Evolutionary conservation across 2,888 invertebrate species (phyloP).

Genomic region (Sericinus montela): DNA sequence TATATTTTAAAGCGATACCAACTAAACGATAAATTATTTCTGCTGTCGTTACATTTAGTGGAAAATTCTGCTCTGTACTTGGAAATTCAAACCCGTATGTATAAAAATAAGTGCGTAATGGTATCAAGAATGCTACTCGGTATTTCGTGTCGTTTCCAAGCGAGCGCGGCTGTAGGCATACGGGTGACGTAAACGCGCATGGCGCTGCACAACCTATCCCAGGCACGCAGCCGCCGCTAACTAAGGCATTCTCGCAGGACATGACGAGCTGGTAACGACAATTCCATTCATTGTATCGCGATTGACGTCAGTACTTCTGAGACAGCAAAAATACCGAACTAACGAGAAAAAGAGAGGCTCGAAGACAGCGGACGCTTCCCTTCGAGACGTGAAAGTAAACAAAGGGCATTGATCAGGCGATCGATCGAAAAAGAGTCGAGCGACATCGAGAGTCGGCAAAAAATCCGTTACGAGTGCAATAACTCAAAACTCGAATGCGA

Average conservation of each 20-base stretch:
- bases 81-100: slow-evolving; percentile 13
- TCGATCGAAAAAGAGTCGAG: slow-evolving; percentile 25
- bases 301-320: slow-evolving; percentile 15
- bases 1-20: background rate
- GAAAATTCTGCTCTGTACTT: slow-evolving; percentile 15
- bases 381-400: slow-evolving; percentile 47
- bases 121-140: slow-evolving; percentile 14
- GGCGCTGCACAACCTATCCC: slow-evolving; percentile 1
- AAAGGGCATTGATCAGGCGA: slow-evolving; percentile 44
- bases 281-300: slow-evolving; percentile 28
- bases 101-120: background rate
- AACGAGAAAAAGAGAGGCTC: slow-evolving; percentile 31
- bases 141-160: slow-evolving; percentile 13
- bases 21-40: slow-evolving; percentile 6
- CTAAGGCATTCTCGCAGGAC: slow-evolving; percentile 18
- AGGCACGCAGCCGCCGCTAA: background rate
- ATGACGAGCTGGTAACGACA: slow-evolving; percentile 22
- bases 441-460: slow-evolving; percentile 30
- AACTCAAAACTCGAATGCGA: slow-evolving; percentile 62
- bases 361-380: slow-evolving; percentile 29
- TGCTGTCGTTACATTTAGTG: slow-evolving; percentile 8
- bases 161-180: slow-evolving; percentile 12
- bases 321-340: slow-evolving; percentile 22
- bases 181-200: slow-evolving; percentile 21
- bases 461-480: slow-evolving; percentile 40